Conservation (phyloP, 1,140 invertebrate species). For the Papilio aristodemus region DNA sequence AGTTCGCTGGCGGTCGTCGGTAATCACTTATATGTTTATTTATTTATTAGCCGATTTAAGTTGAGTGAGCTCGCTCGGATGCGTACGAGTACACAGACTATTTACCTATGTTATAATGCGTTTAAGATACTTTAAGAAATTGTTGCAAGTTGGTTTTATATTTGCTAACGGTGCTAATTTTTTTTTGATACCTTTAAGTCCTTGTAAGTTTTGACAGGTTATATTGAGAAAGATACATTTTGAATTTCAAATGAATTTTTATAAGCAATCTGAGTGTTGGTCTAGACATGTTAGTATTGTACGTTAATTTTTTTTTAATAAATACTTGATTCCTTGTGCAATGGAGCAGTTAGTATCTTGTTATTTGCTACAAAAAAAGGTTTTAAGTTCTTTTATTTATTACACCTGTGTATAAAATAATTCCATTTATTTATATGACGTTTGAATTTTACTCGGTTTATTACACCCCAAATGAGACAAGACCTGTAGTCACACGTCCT, state of each 20-base stretch:
- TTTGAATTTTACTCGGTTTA: too few relatives aligned
- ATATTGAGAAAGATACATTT: neutral
- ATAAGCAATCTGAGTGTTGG: too few relatives aligned
- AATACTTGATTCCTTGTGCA: too few relatives aligned
- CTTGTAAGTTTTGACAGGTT: neutral
- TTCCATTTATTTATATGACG: too few relatives aligned
- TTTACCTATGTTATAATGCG: neutral
- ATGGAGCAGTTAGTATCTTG: too few relatives aligned
- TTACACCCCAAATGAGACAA: too few relatives aligned
- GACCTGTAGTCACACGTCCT: too few relatives aligned
- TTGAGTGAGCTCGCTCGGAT: conserved; percentile 30
- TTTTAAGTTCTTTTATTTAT: too few relatives aligned
- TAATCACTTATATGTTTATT: conserved; percentile 73
- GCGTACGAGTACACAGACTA: conserved; percentile 5
- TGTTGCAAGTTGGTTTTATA: neutral
- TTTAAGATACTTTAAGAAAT: conserved; percentile 7
- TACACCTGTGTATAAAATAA: too few relatives aligned
- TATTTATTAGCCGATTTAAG: conserved; percentile 62
- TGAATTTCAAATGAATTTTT: neutral
- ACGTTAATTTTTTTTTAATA: too few relatives aligned
- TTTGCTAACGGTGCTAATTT: conserved; percentile 12
- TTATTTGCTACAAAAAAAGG: too few relatives aligned
- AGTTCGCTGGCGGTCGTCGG: conserved; percentile 63
- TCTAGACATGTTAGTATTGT: too few relatives aligned
- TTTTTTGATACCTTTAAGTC: neutral